Evolutionary conservation across 1,140 invertebrate genomes (phyloP).

Genomic region (Drosophila orena): DNA sequence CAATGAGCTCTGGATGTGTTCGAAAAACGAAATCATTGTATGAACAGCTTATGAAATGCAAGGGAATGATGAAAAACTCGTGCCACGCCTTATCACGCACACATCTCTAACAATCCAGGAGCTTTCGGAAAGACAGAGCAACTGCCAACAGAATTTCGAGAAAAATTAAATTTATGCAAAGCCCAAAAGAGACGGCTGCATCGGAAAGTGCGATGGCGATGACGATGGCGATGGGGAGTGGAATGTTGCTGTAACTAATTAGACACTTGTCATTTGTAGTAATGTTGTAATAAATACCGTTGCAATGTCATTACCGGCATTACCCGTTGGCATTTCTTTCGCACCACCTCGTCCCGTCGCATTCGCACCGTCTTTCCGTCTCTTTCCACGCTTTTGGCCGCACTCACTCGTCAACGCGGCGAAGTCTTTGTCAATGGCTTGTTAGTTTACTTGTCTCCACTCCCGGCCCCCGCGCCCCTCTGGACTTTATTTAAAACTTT

Average conservation of each 20-base stretch:
- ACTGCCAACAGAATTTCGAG: slow-evolving; percentile 15
- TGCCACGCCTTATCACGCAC: not conserved
- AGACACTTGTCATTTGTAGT: slow-evolving; percentile 78
- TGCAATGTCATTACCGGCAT: slow-evolving; percentile 81
- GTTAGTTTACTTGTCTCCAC: slow-evolving; percentile 69
- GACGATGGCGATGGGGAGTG: slow-evolving; percentile 4
- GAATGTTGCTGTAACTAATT: slow-evolving; percentile 74
- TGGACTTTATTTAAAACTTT: slow-evolving; percentile 80
- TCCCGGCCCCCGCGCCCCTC: not conserved
- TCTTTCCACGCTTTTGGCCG: slow-evolving; percentile 26
- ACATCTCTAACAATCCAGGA: not conserved
- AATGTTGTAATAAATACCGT: slow-evolving; percentile 83
- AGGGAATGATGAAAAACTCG: not conserved
- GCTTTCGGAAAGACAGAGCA: not conserved
- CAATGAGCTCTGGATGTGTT: too few species aligned
- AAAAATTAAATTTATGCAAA: slow-evolving; percentile 41
- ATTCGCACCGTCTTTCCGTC: slow-evolving; percentile 2
- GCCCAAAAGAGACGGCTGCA: slow-evolving; percentile 6
- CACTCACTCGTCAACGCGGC: slow-evolving; percentile 33
- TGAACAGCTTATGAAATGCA: too few species aligned
- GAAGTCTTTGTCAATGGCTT: slow-evolving; percentile 72
- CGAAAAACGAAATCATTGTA: too few species aligned
- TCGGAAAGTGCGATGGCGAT: not conserved
- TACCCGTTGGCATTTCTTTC: slow-evolving; percentile 64
- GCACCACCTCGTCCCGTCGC: slow-evolving; percentile 5